Conservation (phyloP, 2,888 invertebrate species). For the Athalia rosae region DNA sequence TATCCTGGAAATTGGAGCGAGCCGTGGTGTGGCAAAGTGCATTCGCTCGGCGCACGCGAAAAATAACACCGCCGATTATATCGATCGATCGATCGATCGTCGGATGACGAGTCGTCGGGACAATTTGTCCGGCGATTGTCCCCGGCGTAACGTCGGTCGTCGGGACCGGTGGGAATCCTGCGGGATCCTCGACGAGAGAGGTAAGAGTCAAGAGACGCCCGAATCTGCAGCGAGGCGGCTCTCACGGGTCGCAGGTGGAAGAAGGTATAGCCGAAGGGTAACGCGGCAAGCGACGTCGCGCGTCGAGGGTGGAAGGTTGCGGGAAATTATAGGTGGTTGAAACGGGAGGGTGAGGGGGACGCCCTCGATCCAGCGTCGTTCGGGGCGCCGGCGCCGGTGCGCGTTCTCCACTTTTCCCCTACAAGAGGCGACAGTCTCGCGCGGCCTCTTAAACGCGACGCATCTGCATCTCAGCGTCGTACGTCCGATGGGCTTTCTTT, state of each 20-base stretch:
- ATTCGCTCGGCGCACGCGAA: too few relatives aligned
- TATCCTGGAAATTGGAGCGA: too few relatives aligned
- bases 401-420: conserved; percentile 45
- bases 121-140: too few relatives aligned
- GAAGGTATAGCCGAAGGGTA: conserved; percentile 14
- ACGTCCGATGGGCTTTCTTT: conserved; percentile 17
- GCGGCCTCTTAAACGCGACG: conserved; percentile 61
- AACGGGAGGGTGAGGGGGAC: conserved; percentile 29
- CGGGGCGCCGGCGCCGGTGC: conserved; percentile 49
- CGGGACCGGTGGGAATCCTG: too few relatives aligned
- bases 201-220: too few relatives aligned
- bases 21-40: too few relatives aligned
- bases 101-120: too few relatives aligned
- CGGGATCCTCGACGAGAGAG: too few relatives aligned
- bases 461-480: conserved; percentile 47
- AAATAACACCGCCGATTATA: too few relatives aligned
- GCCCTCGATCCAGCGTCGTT: conserved; percentile 16
- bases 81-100: too few relatives aligned
- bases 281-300: conserved; percentile 36
- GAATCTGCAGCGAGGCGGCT: conserved; percentile 8
- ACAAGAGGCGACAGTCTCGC: conserved; percentile 61
- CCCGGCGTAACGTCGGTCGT: too few relatives aligned
- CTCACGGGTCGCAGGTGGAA: conserved; percentile 17
- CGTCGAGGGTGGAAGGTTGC: conserved; percentile 34
- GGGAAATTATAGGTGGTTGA: conserved; percentile 4